Evolutionary conservation across 2,888 invertebrate species (phyloP).

Genomic region (Brachylomia viminalis): DNA sequence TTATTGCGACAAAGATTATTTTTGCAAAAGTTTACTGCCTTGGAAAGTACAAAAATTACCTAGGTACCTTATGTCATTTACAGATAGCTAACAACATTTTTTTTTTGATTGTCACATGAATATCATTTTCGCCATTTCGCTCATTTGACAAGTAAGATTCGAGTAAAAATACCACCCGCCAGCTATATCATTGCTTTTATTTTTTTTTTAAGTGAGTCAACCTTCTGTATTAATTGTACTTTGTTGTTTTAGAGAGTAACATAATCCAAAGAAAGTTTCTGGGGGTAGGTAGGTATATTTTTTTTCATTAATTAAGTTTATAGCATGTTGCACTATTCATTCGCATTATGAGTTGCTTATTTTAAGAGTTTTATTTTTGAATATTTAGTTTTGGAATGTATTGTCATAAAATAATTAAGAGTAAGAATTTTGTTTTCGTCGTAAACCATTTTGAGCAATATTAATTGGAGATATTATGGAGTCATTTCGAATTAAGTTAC

Average conservation of each 20-base stretch:
- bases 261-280: not conserved
- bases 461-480: not conserved
- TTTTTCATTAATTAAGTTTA: not conserved
- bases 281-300: too few species aligned
- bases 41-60: not conserved
- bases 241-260: not conserved
- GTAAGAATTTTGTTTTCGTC: too few species aligned
- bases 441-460: too few species aligned
- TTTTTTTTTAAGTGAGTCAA: not conserved
- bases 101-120: not conserved
- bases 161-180: not conserved
- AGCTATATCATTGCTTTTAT: not conserved
- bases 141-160: not conserved
- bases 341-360: not conserved
- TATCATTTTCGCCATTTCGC: not conserved
- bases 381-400: not conserved
- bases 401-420: not conserved
- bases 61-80: too few species aligned
- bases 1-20: not conserved
- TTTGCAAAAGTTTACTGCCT: conserved; percentile 22
- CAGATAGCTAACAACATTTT: not conserved
- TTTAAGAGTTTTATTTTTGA: not conserved
- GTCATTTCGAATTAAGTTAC: not conserved
- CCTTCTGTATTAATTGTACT: conserved; percentile 2
- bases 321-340: not conserved